A percentile compares a stretch with the other conserved stretches of the same genome.
Evolutionary conservation across 2,797 vertebrate genomes (phyloP).

Genomic region (Acropternis orthonyx): DNA sequence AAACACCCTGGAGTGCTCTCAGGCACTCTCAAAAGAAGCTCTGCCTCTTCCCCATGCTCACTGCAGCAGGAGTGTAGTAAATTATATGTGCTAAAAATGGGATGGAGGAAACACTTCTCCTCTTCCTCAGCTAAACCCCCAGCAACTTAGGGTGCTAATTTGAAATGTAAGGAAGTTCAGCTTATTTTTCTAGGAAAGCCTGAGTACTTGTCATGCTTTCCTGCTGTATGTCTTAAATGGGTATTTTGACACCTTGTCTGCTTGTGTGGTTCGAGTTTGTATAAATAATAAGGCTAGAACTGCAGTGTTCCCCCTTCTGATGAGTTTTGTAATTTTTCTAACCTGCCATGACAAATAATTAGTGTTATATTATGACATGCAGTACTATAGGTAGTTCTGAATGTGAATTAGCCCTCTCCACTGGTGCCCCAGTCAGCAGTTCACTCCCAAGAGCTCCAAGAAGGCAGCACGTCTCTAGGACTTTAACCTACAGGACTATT

Average conservation of each 20-base stretch:
- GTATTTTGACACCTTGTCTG: neutral
- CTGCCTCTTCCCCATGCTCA: neutral
- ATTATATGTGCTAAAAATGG: neutral
- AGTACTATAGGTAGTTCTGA: neutral
- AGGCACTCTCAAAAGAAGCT: neutral
- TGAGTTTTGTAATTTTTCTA: neutral
- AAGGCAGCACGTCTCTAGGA: neutral
- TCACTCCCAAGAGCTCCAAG: neutral
- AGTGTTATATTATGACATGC: accelerated
- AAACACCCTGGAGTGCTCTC: neutral
- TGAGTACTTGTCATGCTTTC: neutral
- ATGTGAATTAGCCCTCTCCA: neutral
- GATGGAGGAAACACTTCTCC: neutral
- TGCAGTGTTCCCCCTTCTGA: neutral
- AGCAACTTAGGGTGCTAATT: neutral
- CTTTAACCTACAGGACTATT: neutral
- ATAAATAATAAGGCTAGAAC: neutral
- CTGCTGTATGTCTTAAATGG: neutral
- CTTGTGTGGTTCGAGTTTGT: neutral
- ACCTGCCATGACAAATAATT: neutral
- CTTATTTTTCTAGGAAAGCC: neutral
- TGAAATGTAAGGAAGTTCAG: neutral
- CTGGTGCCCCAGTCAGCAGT: neutral
- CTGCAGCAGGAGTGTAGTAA: neutral
- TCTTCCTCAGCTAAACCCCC: neutral